A percentile compares a stretch with the other conserved stretches of the same genome.
Conservation (phyloP, 2,797 vertebrate species). For the Philypnodon macrostomus region DNA sequence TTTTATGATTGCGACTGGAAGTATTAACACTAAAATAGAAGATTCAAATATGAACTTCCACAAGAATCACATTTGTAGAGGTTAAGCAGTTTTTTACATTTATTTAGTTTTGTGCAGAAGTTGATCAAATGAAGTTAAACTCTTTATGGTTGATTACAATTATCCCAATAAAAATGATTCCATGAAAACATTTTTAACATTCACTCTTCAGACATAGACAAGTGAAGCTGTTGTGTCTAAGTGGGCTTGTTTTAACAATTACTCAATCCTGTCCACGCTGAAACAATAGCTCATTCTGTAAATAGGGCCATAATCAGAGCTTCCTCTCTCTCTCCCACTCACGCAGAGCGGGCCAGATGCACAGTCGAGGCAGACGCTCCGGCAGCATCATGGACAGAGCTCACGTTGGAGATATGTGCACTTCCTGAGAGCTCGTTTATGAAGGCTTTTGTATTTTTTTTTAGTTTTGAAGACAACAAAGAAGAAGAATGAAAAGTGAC, state of each 20-base stretch:
- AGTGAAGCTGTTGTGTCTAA: constrained; percentile 15
- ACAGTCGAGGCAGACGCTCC: constrained; percentile 45
- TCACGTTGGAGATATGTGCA: constrained; percentile 40
- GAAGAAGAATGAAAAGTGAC: constrained; percentile 16
- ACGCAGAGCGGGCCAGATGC: constrained; percentile 45
- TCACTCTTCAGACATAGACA: background rate
- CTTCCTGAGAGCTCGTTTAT: constrained; percentile 22
- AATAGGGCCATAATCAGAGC: constrained; percentile 69
- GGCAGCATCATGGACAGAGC: constrained; percentile 53
- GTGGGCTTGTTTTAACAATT: constrained; percentile 48
- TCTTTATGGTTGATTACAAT: too few species aligned
- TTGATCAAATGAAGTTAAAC: too few species aligned
- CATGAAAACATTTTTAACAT: too few species aligned
- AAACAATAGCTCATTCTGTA: constrained; percentile 61
- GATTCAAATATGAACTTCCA: too few species aligned
- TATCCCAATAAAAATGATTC: too few species aligned
- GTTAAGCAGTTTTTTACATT: too few species aligned
- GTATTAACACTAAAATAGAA: too few species aligned
- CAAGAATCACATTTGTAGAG: too few species aligned
- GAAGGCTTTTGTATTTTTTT: constrained; percentile 12
- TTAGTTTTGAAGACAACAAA: constrained; percentile 22
- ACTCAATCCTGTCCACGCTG: constrained; percentile 51
- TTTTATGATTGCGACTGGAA: too few species aligned
- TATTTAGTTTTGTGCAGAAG: too few species aligned
- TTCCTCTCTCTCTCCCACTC: constrained; percentile 27